Base-by-base conservation (phyloP, 2,888 invertebrate genomes). In the Eupithecia vulgata region DNA sequence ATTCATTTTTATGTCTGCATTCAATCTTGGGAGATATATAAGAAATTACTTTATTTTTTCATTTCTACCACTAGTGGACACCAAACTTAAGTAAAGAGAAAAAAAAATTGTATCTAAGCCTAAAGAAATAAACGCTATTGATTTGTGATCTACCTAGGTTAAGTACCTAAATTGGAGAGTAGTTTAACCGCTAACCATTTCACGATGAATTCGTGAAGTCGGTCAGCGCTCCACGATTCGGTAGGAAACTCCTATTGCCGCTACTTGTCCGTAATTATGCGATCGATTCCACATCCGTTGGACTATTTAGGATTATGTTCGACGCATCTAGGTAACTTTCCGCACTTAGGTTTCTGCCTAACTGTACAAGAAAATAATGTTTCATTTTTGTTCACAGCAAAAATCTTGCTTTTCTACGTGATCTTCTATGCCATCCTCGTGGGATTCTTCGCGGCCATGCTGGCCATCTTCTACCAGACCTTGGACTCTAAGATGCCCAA, bases 381-480 rank as follows among this genome's bases (percentile, higher is more conserved):
- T 13, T n/a, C 12, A 40, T 30, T 48, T 74, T 85, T 85, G 78
- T 89, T 95, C 96, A 79, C 96, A 99, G 99, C 97, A 82, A 98
- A 99, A 95, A 99, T 99, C 93, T 95, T 98, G 83, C 94, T 99
- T 81, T 99, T 99, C 95, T 99, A 99, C 95, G 93, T 99, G 83
- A 96, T 99, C 91, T 99, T 99, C 96, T 99, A 99, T 95, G 96
- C 97, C 80, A 96, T 96, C 84, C 96, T 99, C 90, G 96, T 97
- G 86, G 98, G 97, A 71, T 99, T 99, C 96, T 99, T 99, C 95
- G 97, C 98, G 79, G 98, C 98, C 79, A 96, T 99, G 96, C 95
- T 99, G 94, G 97, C 98, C 82, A 97, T 99, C 86, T 99, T 99
- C 95, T 98, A 98, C 92, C 97, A 97, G 94, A 99, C 99, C 70